These are phyloP conservation scores for Blera fallax DNA, from an alignment of 2,888 invertebrate species.

Conservation along the genomic window DNA sequence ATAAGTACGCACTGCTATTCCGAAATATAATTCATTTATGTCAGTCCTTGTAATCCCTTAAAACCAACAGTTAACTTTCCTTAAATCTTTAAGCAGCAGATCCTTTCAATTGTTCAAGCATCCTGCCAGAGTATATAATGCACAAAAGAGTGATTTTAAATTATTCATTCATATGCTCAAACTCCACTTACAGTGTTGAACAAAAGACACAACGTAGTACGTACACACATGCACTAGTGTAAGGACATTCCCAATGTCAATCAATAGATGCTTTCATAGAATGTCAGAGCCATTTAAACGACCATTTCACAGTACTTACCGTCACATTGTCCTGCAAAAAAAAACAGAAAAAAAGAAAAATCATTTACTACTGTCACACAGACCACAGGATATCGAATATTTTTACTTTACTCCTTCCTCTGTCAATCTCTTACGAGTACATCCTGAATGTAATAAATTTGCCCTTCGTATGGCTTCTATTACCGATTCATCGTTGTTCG, in stretches of 20 bases:
- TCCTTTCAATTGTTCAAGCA: background rate
- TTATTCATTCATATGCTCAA: conserved; percentile 46
- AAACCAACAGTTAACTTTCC: background rate
- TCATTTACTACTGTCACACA: conserved; percentile 9
- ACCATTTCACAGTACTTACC: conserved; percentile 34
- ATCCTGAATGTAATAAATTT: conserved; percentile 17
- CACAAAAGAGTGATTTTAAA: conserved; percentile 39
- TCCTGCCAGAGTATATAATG: background rate
- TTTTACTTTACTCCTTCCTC: background rate
- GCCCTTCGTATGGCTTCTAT: background rate
- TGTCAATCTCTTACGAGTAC: background rate
- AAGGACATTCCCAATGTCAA: conserved; percentile 29
- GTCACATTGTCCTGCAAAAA: conserved; percentile 15
- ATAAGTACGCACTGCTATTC: background rate
- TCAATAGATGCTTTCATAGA: conserved; percentile 9
- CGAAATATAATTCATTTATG: background rate
- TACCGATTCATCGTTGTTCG: background rate
- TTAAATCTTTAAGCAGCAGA: background rate
- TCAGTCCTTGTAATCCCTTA: background rate
- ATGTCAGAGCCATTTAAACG: conserved; percentile 29
- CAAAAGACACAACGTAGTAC: conserved; percentile 14
- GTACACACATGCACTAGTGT: background rate
- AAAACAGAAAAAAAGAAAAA: background rate
- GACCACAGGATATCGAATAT: conserved; percentile 32
- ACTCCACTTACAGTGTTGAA: conserved; percentile 23